These are phyloP conservation scores for Meleagris gallopavo DNA, from an alignment of 2,113 vertebrate species.

Conservation along the genomic window DNA sequence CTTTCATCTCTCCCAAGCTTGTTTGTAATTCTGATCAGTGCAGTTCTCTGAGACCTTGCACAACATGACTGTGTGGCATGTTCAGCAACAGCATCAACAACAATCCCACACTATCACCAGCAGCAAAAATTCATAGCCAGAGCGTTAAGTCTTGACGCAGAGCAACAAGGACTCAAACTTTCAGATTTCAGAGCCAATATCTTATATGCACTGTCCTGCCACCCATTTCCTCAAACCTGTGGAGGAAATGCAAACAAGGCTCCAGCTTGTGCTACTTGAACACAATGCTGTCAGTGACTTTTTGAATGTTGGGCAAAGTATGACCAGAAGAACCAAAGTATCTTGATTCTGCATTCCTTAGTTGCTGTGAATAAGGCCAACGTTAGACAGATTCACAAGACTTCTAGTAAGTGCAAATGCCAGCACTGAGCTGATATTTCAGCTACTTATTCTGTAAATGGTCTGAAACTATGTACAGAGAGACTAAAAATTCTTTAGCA, in stretches of 20 bases:
- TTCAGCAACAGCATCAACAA: neutral
- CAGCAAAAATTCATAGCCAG: neutral
- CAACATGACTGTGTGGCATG: fast-evolving
- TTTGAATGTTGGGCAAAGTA: neutral
- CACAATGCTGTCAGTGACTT: fast-evolving
- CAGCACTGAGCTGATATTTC: neutral
- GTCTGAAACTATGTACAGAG: neutral
- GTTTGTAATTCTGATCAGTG: neutral
- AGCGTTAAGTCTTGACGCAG: neutral
- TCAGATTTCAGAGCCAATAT: neutral
- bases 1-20: neutral
- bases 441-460: neutral
- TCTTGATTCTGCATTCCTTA: neutral
- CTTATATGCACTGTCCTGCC: neutral
- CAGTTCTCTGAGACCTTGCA: neutral
- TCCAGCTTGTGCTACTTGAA: neutral
- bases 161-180: neutral
- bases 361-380: neutral
- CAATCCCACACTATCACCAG: neutral
- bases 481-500: neutral
- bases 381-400: fast-evolving
- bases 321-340: neutral
- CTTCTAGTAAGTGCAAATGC: neutral
- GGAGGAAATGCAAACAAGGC: neutral
- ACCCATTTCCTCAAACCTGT: neutral